Percentiles rank a stretch among this genome's conserved stretches.
Conservation (phyloP, 2,113 vertebrate species). For the Rousettus leschenaultii region DNA sequence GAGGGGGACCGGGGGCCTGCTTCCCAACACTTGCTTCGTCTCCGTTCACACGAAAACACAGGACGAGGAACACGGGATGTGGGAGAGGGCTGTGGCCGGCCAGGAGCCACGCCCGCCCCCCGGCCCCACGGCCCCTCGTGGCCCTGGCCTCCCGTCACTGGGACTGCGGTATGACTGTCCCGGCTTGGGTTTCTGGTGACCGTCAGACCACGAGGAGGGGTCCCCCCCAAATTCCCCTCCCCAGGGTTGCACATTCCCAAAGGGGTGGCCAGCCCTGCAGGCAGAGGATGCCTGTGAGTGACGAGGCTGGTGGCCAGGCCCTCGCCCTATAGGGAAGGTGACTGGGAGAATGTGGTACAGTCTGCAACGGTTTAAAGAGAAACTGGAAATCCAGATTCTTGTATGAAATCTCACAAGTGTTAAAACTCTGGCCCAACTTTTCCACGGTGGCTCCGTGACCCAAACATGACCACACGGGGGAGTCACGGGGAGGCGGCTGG, state of each 20-base stretch:
- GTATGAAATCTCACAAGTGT: not conserved
- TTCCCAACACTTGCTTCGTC: not conserved
- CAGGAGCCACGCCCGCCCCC: fast-evolving
- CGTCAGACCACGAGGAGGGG: fast-evolving
- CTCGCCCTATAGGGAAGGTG: not conserved
- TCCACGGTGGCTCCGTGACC: fast-evolving
- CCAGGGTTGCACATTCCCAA: fast-evolving
- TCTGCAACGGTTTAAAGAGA: not conserved
- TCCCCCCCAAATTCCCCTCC: not conserved
- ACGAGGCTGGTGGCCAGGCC: not conserved
- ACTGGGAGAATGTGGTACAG: not conserved
- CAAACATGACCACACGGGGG: no score
- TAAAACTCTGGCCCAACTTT: not conserved
- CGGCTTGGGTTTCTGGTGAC: not conserved
- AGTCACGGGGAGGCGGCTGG: not conserved
- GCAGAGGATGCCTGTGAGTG: fast-evolving
- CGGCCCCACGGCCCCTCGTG: not conserved
- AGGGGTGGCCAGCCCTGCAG: fast-evolving
- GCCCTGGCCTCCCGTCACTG: fast-evolving
- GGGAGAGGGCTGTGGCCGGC: no score
- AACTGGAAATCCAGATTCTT: not conserved
- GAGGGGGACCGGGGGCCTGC: fast-evolving
- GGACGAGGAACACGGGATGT: fast-evolving
- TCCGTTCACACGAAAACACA: fast-evolving
- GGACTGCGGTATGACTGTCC: not conserved